These are phyloP conservation scores for Agriopis aurantiaria DNA, from an alignment of 2,888 invertebrate species.

Conservation along the genomic window DNA sequence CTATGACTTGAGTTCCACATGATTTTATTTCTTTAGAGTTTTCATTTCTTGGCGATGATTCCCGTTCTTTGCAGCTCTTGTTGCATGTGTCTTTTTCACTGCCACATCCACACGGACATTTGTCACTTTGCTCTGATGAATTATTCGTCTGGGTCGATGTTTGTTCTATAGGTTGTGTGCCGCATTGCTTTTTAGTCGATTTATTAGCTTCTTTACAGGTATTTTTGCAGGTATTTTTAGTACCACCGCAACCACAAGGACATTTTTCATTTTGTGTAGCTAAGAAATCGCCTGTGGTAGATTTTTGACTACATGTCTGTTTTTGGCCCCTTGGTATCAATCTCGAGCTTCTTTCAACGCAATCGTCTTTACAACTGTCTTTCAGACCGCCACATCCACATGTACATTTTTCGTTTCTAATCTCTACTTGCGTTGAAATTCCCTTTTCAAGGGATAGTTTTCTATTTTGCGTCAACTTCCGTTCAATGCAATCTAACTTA, in stretches of 20 bases:
- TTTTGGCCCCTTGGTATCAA: not conserved
- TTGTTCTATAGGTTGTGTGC: slow-evolving; percentile 8
- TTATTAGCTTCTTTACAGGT: slow-evolving; percentile 5
- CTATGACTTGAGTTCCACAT: not conserved
- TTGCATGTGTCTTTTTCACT: slow-evolving; percentile 23
- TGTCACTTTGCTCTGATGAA: not conserved
- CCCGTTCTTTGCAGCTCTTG: slow-evolving; percentile 5
- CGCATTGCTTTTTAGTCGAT: slow-evolving; percentile 6
- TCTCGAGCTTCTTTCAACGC: not conserved
- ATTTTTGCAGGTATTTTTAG: not conserved
- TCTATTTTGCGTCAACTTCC: not conserved
- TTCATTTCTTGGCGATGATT: not conserved
- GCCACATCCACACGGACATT: slow-evolving; percentile 32
- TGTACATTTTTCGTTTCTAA: not conserved
- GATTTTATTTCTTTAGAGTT: not conserved
- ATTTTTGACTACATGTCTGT: not conserved
- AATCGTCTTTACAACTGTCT: slow-evolving; percentile 2
- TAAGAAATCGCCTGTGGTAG: not conserved
- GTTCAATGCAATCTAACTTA: not conserved
- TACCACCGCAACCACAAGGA: no score
- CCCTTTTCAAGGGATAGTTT: not conserved
- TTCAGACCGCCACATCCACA: not conserved
- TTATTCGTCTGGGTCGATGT: slow-evolving; percentile 1
- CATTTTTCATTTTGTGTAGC: slow-evolving; percentile 4
- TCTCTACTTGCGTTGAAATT: not conserved